These are phyloP conservation scores for Chrysolina haemoptera DNA, from an alignment of 2,888 invertebrate genomes.

Conservation along the genomic window DNA sequence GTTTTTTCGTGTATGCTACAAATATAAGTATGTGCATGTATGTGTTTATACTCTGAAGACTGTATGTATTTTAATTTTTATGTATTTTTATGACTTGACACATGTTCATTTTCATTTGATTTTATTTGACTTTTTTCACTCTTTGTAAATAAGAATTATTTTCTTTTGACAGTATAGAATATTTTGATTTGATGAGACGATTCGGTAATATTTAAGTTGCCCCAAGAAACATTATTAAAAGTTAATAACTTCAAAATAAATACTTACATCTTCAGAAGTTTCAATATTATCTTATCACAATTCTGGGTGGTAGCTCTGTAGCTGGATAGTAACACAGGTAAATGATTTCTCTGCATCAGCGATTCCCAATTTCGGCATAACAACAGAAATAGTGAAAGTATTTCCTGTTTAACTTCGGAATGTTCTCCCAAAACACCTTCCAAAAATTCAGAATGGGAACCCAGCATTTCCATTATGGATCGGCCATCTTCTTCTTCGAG, in stretches of 20 bases:
- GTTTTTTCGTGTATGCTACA: too few relatives aligned
- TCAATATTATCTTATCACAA: slow-evolving; percentile 80
- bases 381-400: slow-evolving; percentile 77
- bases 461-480: slow-evolving; percentile 81
- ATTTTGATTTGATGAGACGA: too few relatives aligned
- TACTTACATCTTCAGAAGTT: slow-evolving; percentile 79
- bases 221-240: too few relatives aligned
- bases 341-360: slow-evolving; percentile 78
- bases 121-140: too few relatives aligned
- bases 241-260: background rate
- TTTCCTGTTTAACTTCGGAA: slow-evolving; percentile 62
- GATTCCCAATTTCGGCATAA: slow-evolving; percentile 77
- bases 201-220: too few relatives aligned
- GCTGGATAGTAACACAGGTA: slow-evolving; percentile 83
- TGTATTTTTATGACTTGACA: too few relatives aligned
- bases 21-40: too few relatives aligned
- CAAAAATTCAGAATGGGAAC: slow-evolving; percentile 84
- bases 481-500: slow-evolving; percentile 71
- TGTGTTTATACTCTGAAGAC: too few relatives aligned
- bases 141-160: too few relatives aligned
- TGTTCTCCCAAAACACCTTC: slow-evolving; percentile 79
- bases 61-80: too few relatives aligned
- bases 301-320: slow-evolving; percentile 82
- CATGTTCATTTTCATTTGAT: too few relatives aligned
- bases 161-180: too few relatives aligned